Evolutionary conservation across 2,797 vertebrate genomes (phyloP).

Genomic region (Chromobotia macracanthus): DNA sequence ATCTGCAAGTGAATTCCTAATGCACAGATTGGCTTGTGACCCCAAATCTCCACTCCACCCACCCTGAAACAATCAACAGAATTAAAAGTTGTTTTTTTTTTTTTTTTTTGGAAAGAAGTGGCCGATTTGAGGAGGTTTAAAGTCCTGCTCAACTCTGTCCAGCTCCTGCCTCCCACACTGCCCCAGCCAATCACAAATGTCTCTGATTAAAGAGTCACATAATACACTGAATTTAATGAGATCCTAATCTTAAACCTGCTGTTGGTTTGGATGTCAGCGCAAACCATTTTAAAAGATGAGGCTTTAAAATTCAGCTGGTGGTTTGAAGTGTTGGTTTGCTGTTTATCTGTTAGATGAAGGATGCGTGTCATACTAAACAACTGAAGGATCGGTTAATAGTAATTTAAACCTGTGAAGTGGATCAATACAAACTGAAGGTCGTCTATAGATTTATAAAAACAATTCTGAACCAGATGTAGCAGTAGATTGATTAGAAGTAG

Average conservation of each 20-base stretch:
- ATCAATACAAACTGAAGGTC: not conserved
- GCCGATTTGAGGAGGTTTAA: too few relatives aligned
- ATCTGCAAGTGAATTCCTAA: slow-evolving; percentile 52
- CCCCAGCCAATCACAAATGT: too few relatives aligned
- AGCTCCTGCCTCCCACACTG: too few relatives aligned
- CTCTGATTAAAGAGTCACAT: too few relatives aligned
- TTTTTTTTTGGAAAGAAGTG: too few relatives aligned
- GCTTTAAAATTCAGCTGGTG: not conserved
- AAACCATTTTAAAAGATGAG: not conserved
- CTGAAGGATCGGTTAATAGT: not conserved
- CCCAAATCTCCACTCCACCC: slow-evolving; percentile 24
- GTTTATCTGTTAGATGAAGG: slow-evolving; percentile 20
- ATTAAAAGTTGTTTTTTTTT: too few relatives aligned
- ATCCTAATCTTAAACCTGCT: slow-evolving; percentile 31
- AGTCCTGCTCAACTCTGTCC: too few relatives aligned
- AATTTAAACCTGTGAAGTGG: not conserved
- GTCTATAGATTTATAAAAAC: slow-evolving; percentile 5
- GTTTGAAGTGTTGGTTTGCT: slow-evolving; percentile 1
- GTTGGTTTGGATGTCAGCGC: slow-evolving; percentile 2
- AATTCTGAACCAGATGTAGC: not conserved
- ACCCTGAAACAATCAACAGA: not conserved
- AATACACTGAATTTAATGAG: too few relatives aligned
- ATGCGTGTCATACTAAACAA: not conserved
- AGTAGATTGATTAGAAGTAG: not conserved
- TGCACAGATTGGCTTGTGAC: slow-evolving; percentile 58